Evolutionary conservation across 2,888 invertebrate species (phyloP).

Genomic region (Platynereis dumerilii): DNA sequence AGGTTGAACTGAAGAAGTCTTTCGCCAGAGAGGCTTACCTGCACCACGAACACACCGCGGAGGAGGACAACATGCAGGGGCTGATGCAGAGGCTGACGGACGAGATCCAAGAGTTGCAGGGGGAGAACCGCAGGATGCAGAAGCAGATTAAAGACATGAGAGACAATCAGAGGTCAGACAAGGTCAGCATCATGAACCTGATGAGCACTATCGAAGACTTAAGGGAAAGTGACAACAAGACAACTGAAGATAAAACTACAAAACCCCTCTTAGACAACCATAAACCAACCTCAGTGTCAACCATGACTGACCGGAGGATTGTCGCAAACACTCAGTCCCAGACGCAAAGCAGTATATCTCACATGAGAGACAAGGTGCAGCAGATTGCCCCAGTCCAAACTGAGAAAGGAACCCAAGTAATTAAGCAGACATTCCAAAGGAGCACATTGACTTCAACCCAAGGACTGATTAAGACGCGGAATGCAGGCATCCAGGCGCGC

Average conservation of each 20-base stretch:
- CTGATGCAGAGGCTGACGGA: constrained; percentile 5
- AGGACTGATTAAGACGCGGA: no score
- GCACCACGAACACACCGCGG: constrained; percentile 8
- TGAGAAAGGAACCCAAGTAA: no score
- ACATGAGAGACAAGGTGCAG: no score
- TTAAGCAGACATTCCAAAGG: no score
- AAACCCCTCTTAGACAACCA: constrained; percentile 3
- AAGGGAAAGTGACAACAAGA: not conserved
- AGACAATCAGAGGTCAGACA: not conserved
- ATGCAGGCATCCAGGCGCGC: no score
- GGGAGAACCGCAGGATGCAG: constrained; percentile 15
- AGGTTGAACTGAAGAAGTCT: constrained; percentile 7
- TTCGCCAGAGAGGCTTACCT: constrained; percentile 12
- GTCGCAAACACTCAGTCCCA: no score
- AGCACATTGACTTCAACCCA: no score
- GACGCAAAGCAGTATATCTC: no score
- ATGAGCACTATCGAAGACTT: constrained; percentile 11
- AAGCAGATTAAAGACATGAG: constrained; percentile 7
- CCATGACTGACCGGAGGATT: no score
- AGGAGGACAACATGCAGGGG: constrained; percentile 1
- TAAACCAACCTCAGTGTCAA: no score
- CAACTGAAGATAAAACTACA: not conserved
- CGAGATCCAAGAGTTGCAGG: constrained; percentile 6
- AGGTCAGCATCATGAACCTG: constrained; percentile 3
- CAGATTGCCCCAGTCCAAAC: no score